A percentile compares a stretch with the other conserved stretches of the same genome.
These are phyloP conservation scores for Platerodrilus igneus DNA, from an alignment of 2,888 invertebrate genomes.

Conservation along the genomic window DNA sequence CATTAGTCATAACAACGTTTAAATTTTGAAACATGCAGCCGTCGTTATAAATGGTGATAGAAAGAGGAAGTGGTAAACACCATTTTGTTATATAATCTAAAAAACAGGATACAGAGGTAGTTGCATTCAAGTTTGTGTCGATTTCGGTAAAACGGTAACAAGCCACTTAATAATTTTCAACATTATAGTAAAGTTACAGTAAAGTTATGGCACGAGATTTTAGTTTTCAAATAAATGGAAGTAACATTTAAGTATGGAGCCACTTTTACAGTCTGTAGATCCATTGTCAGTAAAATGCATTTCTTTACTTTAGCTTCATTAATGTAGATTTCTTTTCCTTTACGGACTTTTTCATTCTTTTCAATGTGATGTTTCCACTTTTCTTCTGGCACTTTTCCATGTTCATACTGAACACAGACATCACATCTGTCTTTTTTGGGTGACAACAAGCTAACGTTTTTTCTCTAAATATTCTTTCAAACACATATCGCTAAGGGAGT, in stretches of 20 bases:
- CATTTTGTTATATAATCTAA: constrained; percentile 24
- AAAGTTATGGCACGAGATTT: constrained; percentile 24
- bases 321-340: constrained; percentile 8
- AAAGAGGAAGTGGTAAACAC: constrained; percentile 16
- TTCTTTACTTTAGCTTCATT: constrained; percentile 6
- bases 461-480: neutral
- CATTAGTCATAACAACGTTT: neutral
- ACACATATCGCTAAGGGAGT: neutral
- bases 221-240: constrained; percentile 18
- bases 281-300: constrained; percentile 17
- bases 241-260: constrained; percentile 10
- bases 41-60: constrained; percentile 15
- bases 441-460: constrained; percentile 14
- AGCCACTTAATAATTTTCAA: constrained; percentile 10
- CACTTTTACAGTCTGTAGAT: constrained; percentile 20
- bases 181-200: constrained; percentile 23
- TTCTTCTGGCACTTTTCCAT: constrained; percentile 13
- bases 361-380: constrained; percentile 18
- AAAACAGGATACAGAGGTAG: constrained; percentile 27
- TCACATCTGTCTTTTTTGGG: constrained; percentile 22
- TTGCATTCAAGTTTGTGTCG: constrained; percentile 21
- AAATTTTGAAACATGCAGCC: constrained; percentile 2
- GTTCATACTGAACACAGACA: constrained; percentile 13
- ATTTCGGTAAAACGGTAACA: constrained; percentile 27
- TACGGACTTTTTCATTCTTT: constrained; percentile 11